phyloP scores from a whole-genome alignment of 37 sponge, comb jelly and placozoan species.

The Beroe ovata region DNA sequence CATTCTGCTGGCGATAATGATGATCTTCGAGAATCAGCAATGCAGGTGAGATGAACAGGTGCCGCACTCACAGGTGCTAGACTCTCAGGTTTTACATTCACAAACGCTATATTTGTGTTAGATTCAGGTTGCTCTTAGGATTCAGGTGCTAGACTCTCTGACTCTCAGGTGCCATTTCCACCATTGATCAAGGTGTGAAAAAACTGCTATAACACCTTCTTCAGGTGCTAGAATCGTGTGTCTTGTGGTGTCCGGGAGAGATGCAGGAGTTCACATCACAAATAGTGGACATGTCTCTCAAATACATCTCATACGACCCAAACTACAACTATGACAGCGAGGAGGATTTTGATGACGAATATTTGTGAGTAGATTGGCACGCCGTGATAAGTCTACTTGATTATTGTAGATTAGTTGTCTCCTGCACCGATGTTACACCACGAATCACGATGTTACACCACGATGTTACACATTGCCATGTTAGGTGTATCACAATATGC shows the following conservation, averaged over 20 bases:
- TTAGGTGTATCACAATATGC: no score
- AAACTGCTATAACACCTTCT: not conserved
- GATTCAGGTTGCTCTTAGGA: no score
- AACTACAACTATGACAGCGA: slow-evolving; percentile 94
- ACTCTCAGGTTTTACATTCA: no score
- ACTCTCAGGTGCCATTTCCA: no score
- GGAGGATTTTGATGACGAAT: slow-evolving; percentile 75
- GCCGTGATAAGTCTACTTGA: not conserved
- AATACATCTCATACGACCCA: slow-evolving; percentile 89
- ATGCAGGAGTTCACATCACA: slow-evolving; percentile 81
- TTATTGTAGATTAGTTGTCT: not conserved
- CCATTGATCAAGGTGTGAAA: no score
- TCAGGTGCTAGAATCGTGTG: slow-evolving; percentile 84
- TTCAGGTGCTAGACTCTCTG: no score
- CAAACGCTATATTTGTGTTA: no score
- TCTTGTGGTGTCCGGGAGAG: slow-evolving; percentile 85
- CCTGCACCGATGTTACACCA: no score
- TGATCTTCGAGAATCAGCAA: slow-evolving; percentile 90
- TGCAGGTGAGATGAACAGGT: slow-evolving; percentile 80
- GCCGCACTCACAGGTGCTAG: no score
- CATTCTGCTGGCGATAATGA: slow-evolving; percentile 72
- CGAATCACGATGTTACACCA: no score
- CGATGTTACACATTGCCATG: no score
- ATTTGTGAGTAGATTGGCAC: not conserved
- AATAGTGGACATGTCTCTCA: slow-evolving; percentile 80